A percentile compares a stretch with the other conserved stretches of the same genome.
phyloP scores from a whole-genome alignment of 2,797 vertebrate species.

The Rhynchonycteris naso region DNA sequence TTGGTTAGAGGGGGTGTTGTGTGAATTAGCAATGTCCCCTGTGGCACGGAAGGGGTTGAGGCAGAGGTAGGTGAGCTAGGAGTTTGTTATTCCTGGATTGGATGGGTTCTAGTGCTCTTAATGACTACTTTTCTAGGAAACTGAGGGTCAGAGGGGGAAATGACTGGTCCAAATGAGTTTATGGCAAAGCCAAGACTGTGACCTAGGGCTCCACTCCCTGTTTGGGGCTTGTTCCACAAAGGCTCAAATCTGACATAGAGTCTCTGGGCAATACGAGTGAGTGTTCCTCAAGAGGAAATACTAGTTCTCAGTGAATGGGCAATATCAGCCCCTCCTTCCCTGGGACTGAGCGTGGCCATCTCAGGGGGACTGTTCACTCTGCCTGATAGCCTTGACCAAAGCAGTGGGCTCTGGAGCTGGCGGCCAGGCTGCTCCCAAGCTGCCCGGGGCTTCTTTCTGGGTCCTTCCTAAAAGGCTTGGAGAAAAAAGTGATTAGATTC shows the following conservation, averaged over 20 bases:
- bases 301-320: not conserved
- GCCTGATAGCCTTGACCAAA: not conserved
- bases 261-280: not conserved
- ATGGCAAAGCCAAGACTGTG: not conserved
- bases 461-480: conserved; percentile 45
- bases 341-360: not conserved
- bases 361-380: not conserved
- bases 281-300: not conserved
- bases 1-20: not conserved
- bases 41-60: fast-evolving
- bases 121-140: conserved; percentile 21
- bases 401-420: not conserved
- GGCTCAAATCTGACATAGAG: not conserved
- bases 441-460: not conserved
- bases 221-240: not conserved
- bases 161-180: not conserved
- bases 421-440: not conserved
- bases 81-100: not conserved
- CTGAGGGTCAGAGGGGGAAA: not conserved
- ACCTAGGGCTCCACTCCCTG: not conserved
- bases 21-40: not conserved
- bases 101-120: not conserved
- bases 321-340: not conserved
- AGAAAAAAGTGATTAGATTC: conserved; percentile 65
- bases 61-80: not conserved